Evolutionary conservation across 2,888 invertebrate genomes (phyloP).

Genomic region (Pterostichus niger): DNA sequence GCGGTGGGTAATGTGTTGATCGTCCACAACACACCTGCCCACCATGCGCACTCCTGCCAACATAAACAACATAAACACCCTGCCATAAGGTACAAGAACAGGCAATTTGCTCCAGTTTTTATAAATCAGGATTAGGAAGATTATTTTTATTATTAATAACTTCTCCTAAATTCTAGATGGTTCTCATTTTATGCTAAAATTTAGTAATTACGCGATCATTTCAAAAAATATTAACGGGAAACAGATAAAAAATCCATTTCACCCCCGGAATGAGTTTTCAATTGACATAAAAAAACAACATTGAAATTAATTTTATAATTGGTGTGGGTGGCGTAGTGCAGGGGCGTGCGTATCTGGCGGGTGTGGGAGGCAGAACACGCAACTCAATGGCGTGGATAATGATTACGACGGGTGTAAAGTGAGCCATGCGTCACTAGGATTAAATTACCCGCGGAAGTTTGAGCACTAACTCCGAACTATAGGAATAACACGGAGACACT

Average conservation of each 20-base stretch:
- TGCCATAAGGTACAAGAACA: not conserved
- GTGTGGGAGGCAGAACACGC: too few relatives aligned
- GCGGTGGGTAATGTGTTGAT: too few relatives aligned
- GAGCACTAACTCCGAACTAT: too few relatives aligned
- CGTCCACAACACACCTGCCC: not conserved
- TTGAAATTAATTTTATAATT: conserved; percentile 19
- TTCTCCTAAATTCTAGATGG: too few relatives aligned
- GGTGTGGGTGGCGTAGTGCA: not conserved
- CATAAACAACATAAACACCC: conserved; percentile 4
- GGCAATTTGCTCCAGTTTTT: not conserved
- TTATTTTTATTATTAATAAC: not conserved
- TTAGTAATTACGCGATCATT: conserved; percentile 12
- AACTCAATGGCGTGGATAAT: too few relatives aligned
- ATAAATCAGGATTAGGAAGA: not conserved
- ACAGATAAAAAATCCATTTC: conserved; percentile 24
- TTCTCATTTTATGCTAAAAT: not conserved
- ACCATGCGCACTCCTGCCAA: not conserved
- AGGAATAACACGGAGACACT: too few relatives aligned
- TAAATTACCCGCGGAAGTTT: too few relatives aligned
- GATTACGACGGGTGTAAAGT: too few relatives aligned
- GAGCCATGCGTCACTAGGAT: too few relatives aligned
- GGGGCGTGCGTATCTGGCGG: not conserved
- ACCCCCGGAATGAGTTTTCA: not conserved
- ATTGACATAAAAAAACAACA: conserved; percentile 19
- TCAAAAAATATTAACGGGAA: conserved; percentile 19